Evolutionary conservation across 2,113 vertebrate species (phyloP).

Genomic region (Genyomyrus donnyi): DNA sequence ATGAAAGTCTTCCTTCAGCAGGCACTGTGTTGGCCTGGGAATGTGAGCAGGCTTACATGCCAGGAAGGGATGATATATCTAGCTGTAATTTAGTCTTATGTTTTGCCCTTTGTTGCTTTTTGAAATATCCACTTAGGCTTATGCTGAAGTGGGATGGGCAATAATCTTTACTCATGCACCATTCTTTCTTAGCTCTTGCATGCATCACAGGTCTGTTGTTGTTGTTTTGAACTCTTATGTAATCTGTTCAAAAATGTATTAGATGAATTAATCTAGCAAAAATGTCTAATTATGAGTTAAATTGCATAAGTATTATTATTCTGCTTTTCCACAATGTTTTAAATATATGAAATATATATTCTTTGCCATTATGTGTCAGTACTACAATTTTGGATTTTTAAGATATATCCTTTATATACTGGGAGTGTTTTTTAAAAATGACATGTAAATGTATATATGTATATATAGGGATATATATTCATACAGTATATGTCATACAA

Average conservation of each 20-base stretch:
- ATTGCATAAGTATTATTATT: background rate
- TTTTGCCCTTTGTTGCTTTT: constrained; percentile 34
- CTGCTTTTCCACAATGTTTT: background rate
- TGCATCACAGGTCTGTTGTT: background rate
- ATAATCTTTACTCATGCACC: background rate
- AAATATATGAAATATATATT: background rate
- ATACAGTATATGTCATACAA: background rate
- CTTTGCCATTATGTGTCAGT: background rate
- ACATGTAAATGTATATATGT: background rate
- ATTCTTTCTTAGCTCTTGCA: background rate
- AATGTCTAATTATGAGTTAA: background rate
- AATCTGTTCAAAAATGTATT: background rate
- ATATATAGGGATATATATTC: constrained; percentile 35
- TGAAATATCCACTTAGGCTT: constrained; percentile 43
- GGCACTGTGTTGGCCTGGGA: constrained; percentile 28
- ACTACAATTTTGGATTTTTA: background rate
- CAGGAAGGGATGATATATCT: constrained; percentile 62
- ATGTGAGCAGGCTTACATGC: constrained; percentile 36
- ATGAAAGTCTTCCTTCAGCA: constrained; percentile 24
- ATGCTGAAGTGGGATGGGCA: constrained; percentile 14
- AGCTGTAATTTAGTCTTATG: constrained; percentile 50
- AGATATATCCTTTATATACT: background rate
- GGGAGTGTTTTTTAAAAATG: background rate
- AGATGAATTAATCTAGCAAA: background rate
- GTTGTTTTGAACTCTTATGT: background rate